Base-by-base conservation (phyloP, 2,113 vertebrate species). In the Amazona vittata region DNA sequence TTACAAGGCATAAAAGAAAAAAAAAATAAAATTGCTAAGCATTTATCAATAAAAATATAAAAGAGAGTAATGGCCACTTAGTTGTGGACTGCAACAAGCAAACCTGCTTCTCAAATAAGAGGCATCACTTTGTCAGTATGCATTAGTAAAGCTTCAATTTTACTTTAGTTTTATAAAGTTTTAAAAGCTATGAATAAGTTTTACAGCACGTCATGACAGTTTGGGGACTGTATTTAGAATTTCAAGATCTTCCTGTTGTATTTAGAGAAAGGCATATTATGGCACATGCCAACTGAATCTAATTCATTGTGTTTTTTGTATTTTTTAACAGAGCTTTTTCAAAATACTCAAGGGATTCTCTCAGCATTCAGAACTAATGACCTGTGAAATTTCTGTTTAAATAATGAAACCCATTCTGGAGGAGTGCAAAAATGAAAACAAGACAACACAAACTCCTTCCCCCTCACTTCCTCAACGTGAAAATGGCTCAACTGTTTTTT, bases 341-440 rank as follows among this genome's bases (percentile, higher is more conserved):
- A 95, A 93, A 96, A 93, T 93, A 84, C 95, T 94, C 96, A 0
- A 83, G 95, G 96, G 97, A 96, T 94, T 95, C 83, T 93, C 86
- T 94, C 89, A 91, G 93, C 94, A 86, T 96, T 97, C 95, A 97
- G 93, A 96, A 96, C 94, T 97, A 97, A 97, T 96, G 95, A 95
- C 87, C 96, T 97, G 95, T 96, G 96, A 96, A 97, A 97, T 97
- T 97, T 97, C 96, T 96, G 86, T 97, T 96, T 96, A 96, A 97
- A 97, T 97, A 60, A 83, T 71, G 84, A 92, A 94, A 95, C 70
- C 70, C 46, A 53, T 82, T 89, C 67, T 81, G 11, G 31, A 94
- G 65, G 49, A 91, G 37, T 53, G 53, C 75, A 89, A 88, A 93
- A 73, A 75, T 57, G 65, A 52, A 90, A 57, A 78, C 69, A 94